Evolutionary conservation across 2,113 vertebrate species (phyloP).

Genomic region (Pseudolaguvia tuberculata): DNA sequence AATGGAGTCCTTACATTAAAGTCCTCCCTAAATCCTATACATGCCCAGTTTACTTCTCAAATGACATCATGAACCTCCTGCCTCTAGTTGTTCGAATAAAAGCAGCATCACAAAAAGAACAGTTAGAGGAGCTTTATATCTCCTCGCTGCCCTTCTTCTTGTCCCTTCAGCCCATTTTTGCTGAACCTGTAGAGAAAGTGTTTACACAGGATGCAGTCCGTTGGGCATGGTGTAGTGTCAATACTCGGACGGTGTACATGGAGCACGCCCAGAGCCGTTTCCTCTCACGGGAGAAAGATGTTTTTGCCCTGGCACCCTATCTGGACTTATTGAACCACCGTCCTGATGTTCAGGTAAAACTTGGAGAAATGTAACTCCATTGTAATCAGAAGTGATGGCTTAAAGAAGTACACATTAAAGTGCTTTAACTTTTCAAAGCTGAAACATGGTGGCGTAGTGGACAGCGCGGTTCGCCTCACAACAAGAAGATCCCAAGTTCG

Average conservation of each 20-base stretch:
- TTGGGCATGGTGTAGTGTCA: slow-evolving; percentile 94
- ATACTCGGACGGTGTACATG: slow-evolving; percentile 90
- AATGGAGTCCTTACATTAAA: slow-evolving; percentile 86
- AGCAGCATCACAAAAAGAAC: slow-evolving; percentile 70
- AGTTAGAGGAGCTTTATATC: slow-evolving; percentile 63
- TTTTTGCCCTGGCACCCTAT: slow-evolving; percentile 82
- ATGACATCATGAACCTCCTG: slow-evolving; percentile 65
- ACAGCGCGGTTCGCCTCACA: too few species aligned
- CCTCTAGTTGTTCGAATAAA: slow-evolving; percentile 63
- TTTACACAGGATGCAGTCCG: slow-evolving; percentile 75
- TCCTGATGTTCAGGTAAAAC: slow-evolving; percentile 79
- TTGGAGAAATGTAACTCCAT: neutral
- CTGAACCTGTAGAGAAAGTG: slow-evolving; percentile 58
- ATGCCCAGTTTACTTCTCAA: slow-evolving; percentile 75
- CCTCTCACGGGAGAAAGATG: slow-evolving; percentile 75
- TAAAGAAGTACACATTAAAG: neutral
- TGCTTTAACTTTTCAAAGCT: neutral
- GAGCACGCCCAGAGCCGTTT: slow-evolving; percentile 58
- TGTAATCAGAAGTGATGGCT: neutral
- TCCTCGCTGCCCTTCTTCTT: slow-evolving; percentile 72
- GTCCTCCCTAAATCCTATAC: slow-evolving; percentile 76
- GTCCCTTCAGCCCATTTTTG: slow-evolving; percentile 81
- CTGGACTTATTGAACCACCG: slow-evolving; percentile 92
- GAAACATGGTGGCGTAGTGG: too few species aligned
- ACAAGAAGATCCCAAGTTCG: too few species aligned